Evolutionary conservation across 2,113 vertebrate genomes (phyloP).

Genomic region (Epinephelus lanceolatus): DNA sequence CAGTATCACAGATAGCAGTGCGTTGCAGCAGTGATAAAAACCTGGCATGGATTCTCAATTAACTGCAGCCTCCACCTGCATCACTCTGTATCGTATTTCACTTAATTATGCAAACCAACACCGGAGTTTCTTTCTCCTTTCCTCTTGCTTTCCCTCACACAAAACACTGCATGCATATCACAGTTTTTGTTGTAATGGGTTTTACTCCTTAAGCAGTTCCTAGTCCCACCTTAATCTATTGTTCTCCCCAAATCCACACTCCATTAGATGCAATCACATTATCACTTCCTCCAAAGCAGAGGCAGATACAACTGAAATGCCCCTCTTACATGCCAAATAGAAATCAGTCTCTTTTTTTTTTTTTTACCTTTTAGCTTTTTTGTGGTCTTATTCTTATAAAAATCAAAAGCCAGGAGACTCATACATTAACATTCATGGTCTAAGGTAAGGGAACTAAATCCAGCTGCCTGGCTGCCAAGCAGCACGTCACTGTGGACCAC

Average conservation of each 20-base stretch:
- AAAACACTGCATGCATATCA: slow-evolving; percentile 3
- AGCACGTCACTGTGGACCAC: too few relatives aligned
- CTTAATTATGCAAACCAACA: slow-evolving; percentile 1
- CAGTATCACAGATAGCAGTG: background rate
- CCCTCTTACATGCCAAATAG: background rate
- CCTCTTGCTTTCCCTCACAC: background rate
- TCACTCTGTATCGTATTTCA: background rate
- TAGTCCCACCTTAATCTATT: background rate
- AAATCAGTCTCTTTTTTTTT: too few relatives aligned
- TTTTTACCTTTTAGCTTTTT: background rate
- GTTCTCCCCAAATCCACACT: background rate
- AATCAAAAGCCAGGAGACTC: background rate
- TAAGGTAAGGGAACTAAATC: background rate
- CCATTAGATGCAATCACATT: background rate
- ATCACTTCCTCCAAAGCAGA: background rate
- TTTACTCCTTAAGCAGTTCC: background rate
- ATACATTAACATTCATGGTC: background rate
- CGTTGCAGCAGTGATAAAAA: background rate
- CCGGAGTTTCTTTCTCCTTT: background rate
- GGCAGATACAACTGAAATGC: background rate
- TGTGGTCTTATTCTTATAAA: too few relatives aligned
- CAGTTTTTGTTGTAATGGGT: background rate
- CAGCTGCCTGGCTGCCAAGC: background rate
- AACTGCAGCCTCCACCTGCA: slow-evolving; percentile 10
- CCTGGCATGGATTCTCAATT: slow-evolving; percentile 5